Conservation (phyloP, 2,113 vertebrate genomes). For the Eidolon helvum region DNA sequence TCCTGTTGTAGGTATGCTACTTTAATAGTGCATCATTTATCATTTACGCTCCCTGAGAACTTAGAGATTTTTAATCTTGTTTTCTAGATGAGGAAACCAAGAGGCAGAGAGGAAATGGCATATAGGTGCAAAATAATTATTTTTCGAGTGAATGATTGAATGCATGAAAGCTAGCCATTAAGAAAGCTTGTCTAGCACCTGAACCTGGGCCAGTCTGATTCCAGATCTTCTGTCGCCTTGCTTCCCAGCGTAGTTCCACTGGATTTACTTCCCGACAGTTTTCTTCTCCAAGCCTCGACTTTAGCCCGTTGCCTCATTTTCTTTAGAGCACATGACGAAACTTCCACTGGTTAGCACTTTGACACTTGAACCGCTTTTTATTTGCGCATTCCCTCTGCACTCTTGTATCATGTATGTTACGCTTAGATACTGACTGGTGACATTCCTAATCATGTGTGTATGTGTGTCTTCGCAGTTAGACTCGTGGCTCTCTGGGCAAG, state of each 20-base stretch:
- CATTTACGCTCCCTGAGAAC: not conserved
- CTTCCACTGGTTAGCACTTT: not conserved
- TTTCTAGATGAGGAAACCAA: slow-evolving; percentile 24
- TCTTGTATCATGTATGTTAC: not conserved
- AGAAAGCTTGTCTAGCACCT: not conserved
- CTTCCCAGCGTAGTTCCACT: not conserved
- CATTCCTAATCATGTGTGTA: not conserved
- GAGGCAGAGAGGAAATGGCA: not conserved
- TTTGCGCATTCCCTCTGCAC: not conserved
- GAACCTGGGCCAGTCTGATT: not conserved
- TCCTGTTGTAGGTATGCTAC: not conserved
- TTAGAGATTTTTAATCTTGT: not conserved
- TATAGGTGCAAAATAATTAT: not conserved
- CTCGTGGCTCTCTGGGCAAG: not conserved
- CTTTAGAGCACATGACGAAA: not conserved
- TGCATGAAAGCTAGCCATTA: not conserved
- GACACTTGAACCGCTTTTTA: not conserved
- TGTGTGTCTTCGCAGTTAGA: not conserved
- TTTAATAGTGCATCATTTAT: not conserved
- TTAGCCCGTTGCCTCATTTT: slow-evolving; percentile 13
- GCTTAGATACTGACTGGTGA: not conserved
- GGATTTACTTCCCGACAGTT: not conserved
- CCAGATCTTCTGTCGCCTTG: not conserved
- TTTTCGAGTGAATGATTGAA: not conserved
- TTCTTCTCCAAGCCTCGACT: not conserved